A percentile compares a stretch with the other conserved stretches of the same genome.
phyloP scores from a whole-genome alignment of 2,888 invertebrate species.

The Busseola fusca region DNA sequence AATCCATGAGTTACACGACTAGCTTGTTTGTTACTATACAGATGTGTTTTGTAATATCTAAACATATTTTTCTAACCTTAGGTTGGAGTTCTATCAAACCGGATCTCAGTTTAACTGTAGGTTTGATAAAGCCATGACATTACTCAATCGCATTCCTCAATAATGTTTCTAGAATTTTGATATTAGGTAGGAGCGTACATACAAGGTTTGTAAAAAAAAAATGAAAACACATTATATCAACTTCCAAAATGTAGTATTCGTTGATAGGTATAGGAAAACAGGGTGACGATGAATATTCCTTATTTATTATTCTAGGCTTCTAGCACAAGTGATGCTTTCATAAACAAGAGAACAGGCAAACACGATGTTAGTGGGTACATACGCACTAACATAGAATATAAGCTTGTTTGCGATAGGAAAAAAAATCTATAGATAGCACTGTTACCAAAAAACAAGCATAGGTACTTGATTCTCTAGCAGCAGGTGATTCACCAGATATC shows the following conservation, averaged over 20 bases:
- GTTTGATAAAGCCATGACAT: conserved; percentile 39
- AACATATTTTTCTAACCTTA: conserved; percentile 60
- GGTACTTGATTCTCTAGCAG: conserved; percentile 24
- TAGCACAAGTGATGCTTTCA: conserved; percentile 3
- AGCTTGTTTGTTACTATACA: conserved; percentile 57
- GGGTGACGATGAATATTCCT: conserved; percentile 2
- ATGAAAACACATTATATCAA: conserved; percentile 2
- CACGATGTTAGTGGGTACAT: conserved; percentile 1
- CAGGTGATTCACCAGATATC: conserved; percentile 45
- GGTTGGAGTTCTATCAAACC: conserved; percentile 57
- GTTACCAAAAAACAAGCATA: conserved; percentile 31
- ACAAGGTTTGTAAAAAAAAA: too few relatives aligned
- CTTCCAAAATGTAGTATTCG: neutral
- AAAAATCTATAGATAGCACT: conserved; percentile 10
- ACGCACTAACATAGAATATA: neutral
- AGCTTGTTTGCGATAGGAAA: conserved; percentile 7
- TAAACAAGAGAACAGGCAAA: neutral
- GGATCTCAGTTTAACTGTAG: conserved; percentile 58
- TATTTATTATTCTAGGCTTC: conserved; percentile 1
- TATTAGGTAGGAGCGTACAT: conserved; percentile 6
- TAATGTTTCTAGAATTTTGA: conserved; percentile 8
- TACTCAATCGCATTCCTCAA: conserved; percentile 23
- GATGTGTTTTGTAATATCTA: conserved; percentile 61
- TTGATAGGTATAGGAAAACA: conserved; percentile 14
- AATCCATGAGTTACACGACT: conserved; percentile 48